Evolutionary conservation across 2,888 invertebrate genomes (phyloP), one percentile per base, ranked within the genome.

Genomic region (Teinopalpus imperialis): DNA sequence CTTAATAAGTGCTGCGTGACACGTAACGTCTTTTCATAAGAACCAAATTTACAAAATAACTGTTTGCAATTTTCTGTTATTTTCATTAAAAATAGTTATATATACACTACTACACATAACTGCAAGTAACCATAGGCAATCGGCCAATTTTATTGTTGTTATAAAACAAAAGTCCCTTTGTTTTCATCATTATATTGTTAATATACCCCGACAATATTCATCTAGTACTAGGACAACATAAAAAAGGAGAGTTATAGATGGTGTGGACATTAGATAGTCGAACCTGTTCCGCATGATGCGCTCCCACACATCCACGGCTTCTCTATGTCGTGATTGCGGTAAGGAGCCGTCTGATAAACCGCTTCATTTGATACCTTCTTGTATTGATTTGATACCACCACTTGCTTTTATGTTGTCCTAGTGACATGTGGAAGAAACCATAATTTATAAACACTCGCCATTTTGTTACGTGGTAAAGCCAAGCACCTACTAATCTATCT

Each of bases 291-390:
- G 68, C 65, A 63, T 62, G 65, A 62, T 61, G 63, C 65, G 73
- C 75, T 86, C 85, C 81, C 87, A 86, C 87, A 85, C 85, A 72
- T 74, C 51, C 59, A 69, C 63, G 83, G 85, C 79, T 86, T 86
- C 86, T 64, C 74, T 72, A 68, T 62, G 57, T 66, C 52, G 65
- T 68, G 62, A 69, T 74, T 86, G 80, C 67, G 79, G 78, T 80
- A 73, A 74, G 70, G 65, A 73, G 70, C 68, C 66, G 68, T 57
- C 63, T 64, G 74, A 76, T 80, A 78, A 75, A 80, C 81, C 76
- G 81, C 78, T 78, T 81, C 75, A 85, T 79, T 68, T 66, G 83
- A 86, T 82, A 82, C 75, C 66, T 67, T 48, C 51, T 21, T 5
- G 26, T 18, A 35, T 36, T 30, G 36, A 43, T 37, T 43, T 37